Base-by-base conservation (phyloP, 2,797 vertebrate species). In the Manis pentadactyla region DNA sequence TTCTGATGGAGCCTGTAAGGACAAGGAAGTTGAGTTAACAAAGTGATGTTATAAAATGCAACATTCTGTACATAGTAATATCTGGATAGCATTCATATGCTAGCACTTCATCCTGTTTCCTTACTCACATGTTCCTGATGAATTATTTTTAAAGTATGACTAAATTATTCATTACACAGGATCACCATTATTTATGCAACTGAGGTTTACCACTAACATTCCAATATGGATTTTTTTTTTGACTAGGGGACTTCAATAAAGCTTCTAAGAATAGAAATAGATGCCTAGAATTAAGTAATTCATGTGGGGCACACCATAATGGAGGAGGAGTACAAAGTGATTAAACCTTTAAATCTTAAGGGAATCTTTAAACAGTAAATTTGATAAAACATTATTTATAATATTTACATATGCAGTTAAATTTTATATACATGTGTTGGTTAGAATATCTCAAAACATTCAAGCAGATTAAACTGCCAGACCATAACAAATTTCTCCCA, bases 321-420 rank as follows among this genome's bases (percentile, higher is more conserved):
- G 55, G 19, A 57, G 11, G 21, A 94, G 57, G 34, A 59, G 27
- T 81, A 93, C 2, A 74, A 96, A 94, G 66, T 93, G 55, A 98
- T 93, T 90, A 92, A 98, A 95, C 39, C 93, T 97, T 97, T 97
- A 97, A 98, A 98, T 98, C 97, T 98, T 96, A 82, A 96, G 96
- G 95, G 97, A 95, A 97, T 94, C 85, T 98, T 98, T 98, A 98
- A 98, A 97, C 90, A 97, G 88, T 88, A 96, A 97, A 96, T 95
- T 95, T 95, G 97, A 98, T 97, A 98, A 98, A 98, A 92, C 61
- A 95, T 96, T 98, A 97, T 98, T 98, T 98, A 97, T 90, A 93
- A 84, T 98, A 98, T 98, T 98, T 98, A 98, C 55, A 96, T 96
- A 96, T 97, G 91, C 23, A 94, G 87, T 97, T 98, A 98, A 98